Evolutionary conservation across 2,113 vertebrate genomes (phyloP).

Genomic region (Semnornis frantzii): DNA sequence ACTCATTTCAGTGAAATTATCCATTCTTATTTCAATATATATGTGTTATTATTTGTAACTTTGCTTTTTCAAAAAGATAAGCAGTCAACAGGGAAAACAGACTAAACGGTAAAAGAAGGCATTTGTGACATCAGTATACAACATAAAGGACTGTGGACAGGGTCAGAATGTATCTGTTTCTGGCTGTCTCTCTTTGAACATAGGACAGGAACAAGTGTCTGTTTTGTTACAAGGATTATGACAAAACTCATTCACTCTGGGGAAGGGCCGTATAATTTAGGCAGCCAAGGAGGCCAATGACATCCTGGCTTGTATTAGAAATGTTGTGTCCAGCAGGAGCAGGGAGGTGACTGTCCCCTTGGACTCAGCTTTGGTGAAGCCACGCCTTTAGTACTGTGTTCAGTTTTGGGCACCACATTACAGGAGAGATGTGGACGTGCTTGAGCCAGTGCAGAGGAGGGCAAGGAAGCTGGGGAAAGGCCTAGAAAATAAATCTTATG

Average conservation of each 20-base stretch:
- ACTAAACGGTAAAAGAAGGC: neutral
- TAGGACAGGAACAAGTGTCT: neutral
- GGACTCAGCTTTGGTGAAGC: too few relatives aligned
- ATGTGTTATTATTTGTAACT: neutral
- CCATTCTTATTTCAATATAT: neutral
- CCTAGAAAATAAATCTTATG: too few relatives aligned
- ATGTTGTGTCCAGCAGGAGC: too few relatives aligned
- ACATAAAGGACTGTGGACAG: neutral
- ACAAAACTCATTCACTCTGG: neutral
- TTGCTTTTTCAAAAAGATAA: neutral
- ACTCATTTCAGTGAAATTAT: neutral
- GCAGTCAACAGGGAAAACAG: neutral
- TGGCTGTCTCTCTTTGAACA: neutral
- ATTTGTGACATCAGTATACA: neutral
- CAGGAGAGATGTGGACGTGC: too few relatives aligned
- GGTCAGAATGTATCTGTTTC: neutral
- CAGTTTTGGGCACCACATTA: too few relatives aligned
- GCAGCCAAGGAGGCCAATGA: too few relatives aligned
- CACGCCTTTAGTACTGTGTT: too few relatives aligned
- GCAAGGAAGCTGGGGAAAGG: too few relatives aligned
- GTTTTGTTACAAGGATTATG: neutral
- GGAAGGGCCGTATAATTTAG: neutral
- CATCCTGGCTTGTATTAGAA: too few relatives aligned
- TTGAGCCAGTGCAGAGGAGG: too few relatives aligned
- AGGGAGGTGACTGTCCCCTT: too few relatives aligned